Evolutionary conservation across 92 coral and sea anemone genomes (phyloP), one percentile per base, ranked within the genome.

Genomic region (Parazoanthus darwini): DNA sequence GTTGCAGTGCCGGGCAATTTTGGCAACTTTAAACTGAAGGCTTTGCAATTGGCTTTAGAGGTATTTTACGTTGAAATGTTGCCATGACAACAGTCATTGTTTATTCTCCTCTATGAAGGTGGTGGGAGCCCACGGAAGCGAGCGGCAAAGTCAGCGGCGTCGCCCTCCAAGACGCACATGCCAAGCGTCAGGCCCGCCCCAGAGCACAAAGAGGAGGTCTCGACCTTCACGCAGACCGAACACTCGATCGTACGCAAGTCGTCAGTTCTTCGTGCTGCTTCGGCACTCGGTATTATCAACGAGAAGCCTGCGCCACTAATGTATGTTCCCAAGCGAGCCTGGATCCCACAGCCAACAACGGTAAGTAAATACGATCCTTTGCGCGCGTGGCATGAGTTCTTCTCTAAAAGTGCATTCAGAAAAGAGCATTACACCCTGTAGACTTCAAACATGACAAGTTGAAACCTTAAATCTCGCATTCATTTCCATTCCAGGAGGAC

Each of bases 221-320:
- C 65, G 51, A 84, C 79, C 54, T 83, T 70, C 50, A 83, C 93
- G 50, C 79, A 85, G 50, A 79, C 93, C n/a, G 94, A 89, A 15
- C 86, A 86, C 5, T 67, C 96, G 25, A 56, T 80, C 44, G 91
- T 91, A 11, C 98, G 96, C 29, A 97, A 95, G 89, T 97, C 99
- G n/a, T 97, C 99, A 29, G 99, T 97, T 10, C 91, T 97, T 65
- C 98, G 99, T 7, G 99, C 99, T 4, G 99, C 98, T 35, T 97
- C 99, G 72, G 99, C 99, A 9, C 91, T 97, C 6, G 99, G 99
- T 13, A 95, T 97, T 73, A 90, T 93, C 15, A 94, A 94, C 82
- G 99, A 97, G 87, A 96, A 94, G 83, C 99, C 96, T 0, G 90
- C 93, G 72, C 94, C 98, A 25, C 90, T 97, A 75, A 90, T 93